Conservation (phyloP, 2,797 vertebrate genomes). For the Zenarchopterus dispar region DNA sequence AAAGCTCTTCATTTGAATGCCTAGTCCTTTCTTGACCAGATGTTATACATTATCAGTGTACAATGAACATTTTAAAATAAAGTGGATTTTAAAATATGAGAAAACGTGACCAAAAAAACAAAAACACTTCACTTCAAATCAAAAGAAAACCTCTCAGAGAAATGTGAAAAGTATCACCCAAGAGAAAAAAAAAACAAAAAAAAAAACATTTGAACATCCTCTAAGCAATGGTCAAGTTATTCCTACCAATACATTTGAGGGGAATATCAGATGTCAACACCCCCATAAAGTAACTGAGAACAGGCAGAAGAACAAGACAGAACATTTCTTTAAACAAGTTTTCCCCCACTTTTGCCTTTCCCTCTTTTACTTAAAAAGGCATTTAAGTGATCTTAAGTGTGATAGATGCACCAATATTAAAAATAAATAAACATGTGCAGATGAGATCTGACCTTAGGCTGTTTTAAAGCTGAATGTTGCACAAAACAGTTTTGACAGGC, state of each 20-base stretch:
- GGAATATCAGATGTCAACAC: conserved; percentile 43
- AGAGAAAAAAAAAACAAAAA: conserved; percentile 8
- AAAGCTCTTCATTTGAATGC: conserved; percentile 25
- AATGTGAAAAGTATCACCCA: too few species aligned
- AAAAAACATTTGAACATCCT: not conserved
- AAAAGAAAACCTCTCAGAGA: conserved; percentile 6
- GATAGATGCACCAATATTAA: conserved; percentile 21
- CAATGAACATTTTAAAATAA: conserved; percentile 11
- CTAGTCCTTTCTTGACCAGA: not conserved
- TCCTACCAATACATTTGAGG: conserved; percentile 50
- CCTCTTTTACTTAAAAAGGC: conserved; percentile 61
- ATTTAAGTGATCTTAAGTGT: conserved; percentile 48
- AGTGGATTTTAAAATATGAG: conserved; percentile 12
- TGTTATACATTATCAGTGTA: conserved; percentile 3
- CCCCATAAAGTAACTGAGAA: conserved; percentile 41
- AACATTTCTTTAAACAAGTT: conserved; percentile 5
- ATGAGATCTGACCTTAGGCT: conserved; percentile 14
- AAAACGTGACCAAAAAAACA: not conserved
- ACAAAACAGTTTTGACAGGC: conserved; percentile 47
- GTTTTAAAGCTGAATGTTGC: conserved; percentile 37
- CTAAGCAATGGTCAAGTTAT: conserved; percentile 48
- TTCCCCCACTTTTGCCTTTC: not conserved
- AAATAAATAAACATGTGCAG: conserved; percentile 32
- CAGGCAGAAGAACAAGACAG: conserved; percentile 26
- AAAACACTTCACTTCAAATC: not conserved